Evolutionary conservation across 2,797 vertebrate genomes (phyloP).

Genomic region (Huso huso): DNA sequence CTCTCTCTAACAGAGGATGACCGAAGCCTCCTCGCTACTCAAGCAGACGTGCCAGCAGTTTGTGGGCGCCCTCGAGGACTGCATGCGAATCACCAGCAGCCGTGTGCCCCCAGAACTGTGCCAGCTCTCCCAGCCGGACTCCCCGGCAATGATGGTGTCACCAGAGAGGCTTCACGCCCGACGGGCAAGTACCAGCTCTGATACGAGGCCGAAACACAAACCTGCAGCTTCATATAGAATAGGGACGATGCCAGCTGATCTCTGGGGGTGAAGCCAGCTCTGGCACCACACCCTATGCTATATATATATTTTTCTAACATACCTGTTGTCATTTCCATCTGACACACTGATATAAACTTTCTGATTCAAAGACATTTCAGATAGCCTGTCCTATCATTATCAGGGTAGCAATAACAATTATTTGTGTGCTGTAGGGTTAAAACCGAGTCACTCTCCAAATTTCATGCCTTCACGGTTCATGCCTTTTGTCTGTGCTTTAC

Average conservation of each 20-base stretch:
- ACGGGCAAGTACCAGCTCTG: slow-evolving; percentile 19
- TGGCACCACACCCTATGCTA: not conserved
- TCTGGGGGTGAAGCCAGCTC: no score
- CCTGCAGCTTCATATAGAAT: not conserved
- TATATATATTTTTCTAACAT: not conserved
- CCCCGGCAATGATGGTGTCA: slow-evolving; percentile 27
- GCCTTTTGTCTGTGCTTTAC: no score
- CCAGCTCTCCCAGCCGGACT: slow-evolving; percentile 12
- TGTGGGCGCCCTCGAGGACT: slow-evolving; percentile 33
- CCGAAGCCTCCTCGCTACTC: slow-evolving; percentile 29
- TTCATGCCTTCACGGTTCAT: no score
- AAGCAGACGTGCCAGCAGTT: slow-evolving; percentile 33
- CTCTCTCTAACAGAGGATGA: slow-evolving; percentile 26
- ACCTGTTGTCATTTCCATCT: no score
- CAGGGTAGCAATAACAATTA: no score
- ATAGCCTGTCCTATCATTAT: no score
- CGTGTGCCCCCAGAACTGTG: slow-evolving; percentile 24
- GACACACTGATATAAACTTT: no score
- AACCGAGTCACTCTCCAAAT: no score
- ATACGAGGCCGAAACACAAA: not conserved
- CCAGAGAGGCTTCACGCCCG: slow-evolving; percentile 27
- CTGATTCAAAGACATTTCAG: no score
- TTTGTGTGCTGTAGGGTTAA: no score
- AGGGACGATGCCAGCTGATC: no score
- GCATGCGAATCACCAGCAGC: slow-evolving; percentile 33